Evolutionary conservation across 2,113 vertebrate genomes (phyloP).

Genomic region (Otis tarda): DNA sequence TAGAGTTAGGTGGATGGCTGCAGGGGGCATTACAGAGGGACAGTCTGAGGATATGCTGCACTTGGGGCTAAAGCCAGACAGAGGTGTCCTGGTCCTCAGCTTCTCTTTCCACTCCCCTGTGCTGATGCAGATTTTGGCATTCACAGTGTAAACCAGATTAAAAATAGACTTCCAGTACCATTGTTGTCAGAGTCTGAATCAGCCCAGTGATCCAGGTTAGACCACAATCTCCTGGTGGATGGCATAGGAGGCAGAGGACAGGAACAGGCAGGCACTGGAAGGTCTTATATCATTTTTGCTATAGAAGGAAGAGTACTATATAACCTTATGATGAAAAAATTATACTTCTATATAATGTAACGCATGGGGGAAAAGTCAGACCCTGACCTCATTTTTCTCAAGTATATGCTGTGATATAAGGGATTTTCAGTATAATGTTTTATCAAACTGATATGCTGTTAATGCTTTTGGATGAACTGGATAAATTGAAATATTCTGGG

Average conservation of each 20-base stretch:
- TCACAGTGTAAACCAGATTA: background rate
- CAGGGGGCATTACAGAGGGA: background rate
- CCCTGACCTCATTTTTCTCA: background rate
- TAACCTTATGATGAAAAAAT: background rate
- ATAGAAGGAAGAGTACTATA: background rate
- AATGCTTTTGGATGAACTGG: background rate
- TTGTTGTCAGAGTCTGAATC: background rate
- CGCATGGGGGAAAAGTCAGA: background rate
- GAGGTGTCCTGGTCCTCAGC: background rate
- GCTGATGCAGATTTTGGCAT: background rate
- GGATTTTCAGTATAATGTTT: background rate
- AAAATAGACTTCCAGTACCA: background rate
- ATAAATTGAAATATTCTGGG: background rate
- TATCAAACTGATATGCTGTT: background rate
- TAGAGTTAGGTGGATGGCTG: background rate
- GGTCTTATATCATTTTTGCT: background rate
- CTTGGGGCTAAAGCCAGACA: background rate
- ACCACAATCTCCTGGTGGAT: rapidly evolving
- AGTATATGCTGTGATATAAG: background rate
- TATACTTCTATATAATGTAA: background rate
- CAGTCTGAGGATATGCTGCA: background rate
- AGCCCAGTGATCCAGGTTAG: background rate
- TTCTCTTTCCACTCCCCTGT: background rate
- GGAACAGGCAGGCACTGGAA: background rate
- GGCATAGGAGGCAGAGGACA: rapidly evolving